These are phyloP conservation scores for Drosophila barbarae DNA, from an alignment of 2,888 invertebrate genomes.

Conservation along the genomic window DNA sequence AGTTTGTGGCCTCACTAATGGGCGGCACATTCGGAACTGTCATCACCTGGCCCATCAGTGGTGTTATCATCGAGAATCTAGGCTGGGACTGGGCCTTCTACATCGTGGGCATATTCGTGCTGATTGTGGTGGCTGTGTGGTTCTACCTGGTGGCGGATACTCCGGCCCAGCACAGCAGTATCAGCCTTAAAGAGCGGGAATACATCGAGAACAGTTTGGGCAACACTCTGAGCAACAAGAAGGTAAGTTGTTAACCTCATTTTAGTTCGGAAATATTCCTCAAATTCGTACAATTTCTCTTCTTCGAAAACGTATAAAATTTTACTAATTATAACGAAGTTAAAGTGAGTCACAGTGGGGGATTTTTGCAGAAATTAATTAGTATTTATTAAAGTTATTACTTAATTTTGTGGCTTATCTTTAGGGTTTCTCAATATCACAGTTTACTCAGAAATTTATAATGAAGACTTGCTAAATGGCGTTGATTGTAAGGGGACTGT, in stretches of 20 bases:
- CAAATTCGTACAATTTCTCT: background rate
- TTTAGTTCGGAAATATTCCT: background rate
- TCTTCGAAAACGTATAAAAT: background rate
- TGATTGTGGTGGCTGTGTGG: conserved; percentile 83
- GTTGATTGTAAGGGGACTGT: too few species aligned
- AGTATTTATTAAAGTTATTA: conserved; percentile 1
- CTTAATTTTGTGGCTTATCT: background rate
- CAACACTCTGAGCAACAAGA: conserved; percentile 81
- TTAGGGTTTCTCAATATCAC: background rate
- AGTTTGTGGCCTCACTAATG: conserved; percentile 86
- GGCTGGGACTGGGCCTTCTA: conserved; percentile 87
- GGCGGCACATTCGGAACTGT: conserved; percentile 87
- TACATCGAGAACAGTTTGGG: conserved; percentile 84
- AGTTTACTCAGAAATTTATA: background rate
- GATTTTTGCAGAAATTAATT: background rate
- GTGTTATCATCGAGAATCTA: conserved; percentile 82
- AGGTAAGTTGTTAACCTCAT: conserved; percentile 77
- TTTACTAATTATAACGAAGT: background rate
- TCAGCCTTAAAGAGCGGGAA: conserved; percentile 83
- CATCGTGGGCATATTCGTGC: conserved; percentile 82
- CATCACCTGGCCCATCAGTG: conserved; percentile 85
- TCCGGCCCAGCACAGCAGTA: conserved; percentile 84
- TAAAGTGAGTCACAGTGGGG: background rate
- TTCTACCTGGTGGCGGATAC: conserved; percentile 84
- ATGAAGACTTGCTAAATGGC: background rate